These are phyloP conservation scores for Linnaemya vulpina DNA, from an alignment of 2,888 invertebrate species.

Conservation along the genomic window DNA sequence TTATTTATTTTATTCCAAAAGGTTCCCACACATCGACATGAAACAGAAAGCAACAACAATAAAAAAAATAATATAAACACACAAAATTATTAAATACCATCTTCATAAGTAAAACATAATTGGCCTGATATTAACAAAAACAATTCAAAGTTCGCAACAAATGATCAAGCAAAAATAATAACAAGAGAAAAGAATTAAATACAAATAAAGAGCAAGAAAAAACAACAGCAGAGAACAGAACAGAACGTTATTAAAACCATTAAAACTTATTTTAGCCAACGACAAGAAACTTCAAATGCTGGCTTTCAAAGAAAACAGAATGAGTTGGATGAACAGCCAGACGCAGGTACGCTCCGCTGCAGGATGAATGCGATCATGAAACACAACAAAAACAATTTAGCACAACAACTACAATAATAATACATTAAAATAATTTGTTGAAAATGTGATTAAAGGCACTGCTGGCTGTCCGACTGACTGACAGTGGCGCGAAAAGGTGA, in stretches of 20 bases:
- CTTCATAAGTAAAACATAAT: constrained; percentile 54
- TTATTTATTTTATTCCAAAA: neutral
- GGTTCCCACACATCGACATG: constrained; percentile 60
- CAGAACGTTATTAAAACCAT: constrained; percentile 54
- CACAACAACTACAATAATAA: constrained; percentile 76
- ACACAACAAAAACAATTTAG: constrained; percentile 64
- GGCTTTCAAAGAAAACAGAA: constrained; percentile 15
- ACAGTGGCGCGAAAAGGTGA: too few species aligned
- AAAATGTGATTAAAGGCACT: constrained; percentile 80
- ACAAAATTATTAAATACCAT: constrained; percentile 31
- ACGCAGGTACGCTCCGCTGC: constrained; percentile 14
- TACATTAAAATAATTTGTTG: constrained; percentile 82
- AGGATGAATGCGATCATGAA: neutral
- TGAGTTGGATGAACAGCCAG: neutral
- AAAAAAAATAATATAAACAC: neutral
- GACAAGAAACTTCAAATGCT: constrained; percentile 54
- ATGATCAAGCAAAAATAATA: constrained; percentile 38
- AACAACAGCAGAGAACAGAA: neutral
- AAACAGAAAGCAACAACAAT: neutral
- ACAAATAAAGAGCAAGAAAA: constrained; percentile 35
- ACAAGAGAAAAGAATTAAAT: constrained; percentile 22
- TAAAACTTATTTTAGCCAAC: constrained; percentile 60
- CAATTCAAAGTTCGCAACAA: constrained; percentile 63
- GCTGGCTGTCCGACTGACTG: constrained; percentile 30
- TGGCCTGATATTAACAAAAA: constrained; percentile 65